Percentiles rank a stretch among this genome's conserved stretches.
These are phyloP conservation scores for Pseudocheirus occidentalis DNA, from an alignment of 2,797 vertebrate species.

Conservation along the genomic window DNA sequence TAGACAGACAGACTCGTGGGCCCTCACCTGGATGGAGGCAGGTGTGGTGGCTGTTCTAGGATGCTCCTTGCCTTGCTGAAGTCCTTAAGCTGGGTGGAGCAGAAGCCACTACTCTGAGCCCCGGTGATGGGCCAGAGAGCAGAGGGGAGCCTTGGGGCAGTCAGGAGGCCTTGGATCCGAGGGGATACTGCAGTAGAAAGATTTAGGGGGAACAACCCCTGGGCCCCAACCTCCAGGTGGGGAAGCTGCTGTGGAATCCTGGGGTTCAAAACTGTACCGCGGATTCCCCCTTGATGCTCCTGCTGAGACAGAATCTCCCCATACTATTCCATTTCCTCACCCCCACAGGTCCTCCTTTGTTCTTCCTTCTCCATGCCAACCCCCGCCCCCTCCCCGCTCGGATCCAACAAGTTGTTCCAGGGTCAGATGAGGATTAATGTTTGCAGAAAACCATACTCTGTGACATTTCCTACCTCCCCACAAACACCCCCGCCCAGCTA, in stretches of 20 bases:
- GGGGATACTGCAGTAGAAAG: background rate
- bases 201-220: background rate
- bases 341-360: too few relatives aligned
- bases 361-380: too few relatives aligned
- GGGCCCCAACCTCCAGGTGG: background rate
- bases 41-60: background rate
- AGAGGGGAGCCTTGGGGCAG: background rate
- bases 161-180: slow-evolving; percentile 15
- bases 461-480: background rate
- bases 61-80: background rate
- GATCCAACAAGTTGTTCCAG: too few relatives aligned
- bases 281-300: slow-evolving; percentile 9
- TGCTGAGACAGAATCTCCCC: slow-evolving; percentile 34
- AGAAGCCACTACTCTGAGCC: slow-evolving; percentile 21
- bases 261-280: rapidly evolving
- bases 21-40: slow-evolving; percentile 56
- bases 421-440: too few relatives aligned
- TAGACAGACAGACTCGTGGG: slow-evolving; percentile 48
- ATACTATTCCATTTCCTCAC: background rate
- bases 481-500: background rate
- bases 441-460: too few relatives aligned
- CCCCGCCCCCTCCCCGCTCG: too few relatives aligned
- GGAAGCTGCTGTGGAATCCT: background rate
- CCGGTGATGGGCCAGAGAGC: background rate
- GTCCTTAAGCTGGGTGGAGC: slow-evolving; percentile 5